Percentiles rank a stretch among this genome's conserved stretches.
phyloP scores from a whole-genome alignment of 2,888 invertebrate species.

The Agapostemon virescens region DNA sequence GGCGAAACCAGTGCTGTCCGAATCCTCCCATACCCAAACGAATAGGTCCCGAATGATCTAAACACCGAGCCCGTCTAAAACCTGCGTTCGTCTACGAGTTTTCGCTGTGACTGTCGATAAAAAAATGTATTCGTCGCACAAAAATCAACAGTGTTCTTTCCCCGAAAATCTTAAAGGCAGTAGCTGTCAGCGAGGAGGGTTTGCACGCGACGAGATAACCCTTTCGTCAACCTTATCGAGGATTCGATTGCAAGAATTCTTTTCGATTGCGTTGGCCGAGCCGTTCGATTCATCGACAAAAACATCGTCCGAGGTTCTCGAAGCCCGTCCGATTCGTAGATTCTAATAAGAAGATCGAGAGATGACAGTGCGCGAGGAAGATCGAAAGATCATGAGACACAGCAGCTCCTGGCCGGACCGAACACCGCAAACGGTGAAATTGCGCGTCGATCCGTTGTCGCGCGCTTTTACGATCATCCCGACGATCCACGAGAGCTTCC shows the following conservation, averaged over 20 bases:
- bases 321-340: background rate
- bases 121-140: slow-evolving; percentile 42
- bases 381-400: slow-evolving; percentile 69
- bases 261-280: background rate
- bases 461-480: slow-evolving; percentile 74
- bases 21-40: background rate
- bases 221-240: slow-evolving; percentile 16
- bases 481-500: slow-evolving; percentile 59
- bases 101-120: background rate
- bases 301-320: background rate
- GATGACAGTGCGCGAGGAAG: slow-evolving; percentile 61
- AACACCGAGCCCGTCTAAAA: background rate
- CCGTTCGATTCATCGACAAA: background rate
- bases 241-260: background rate
- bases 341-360: slow-evolving; percentile 28
- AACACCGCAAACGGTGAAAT: slow-evolving; percentile 69
- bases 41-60: background rate
- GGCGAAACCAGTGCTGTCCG: background rate
- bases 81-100: background rate
- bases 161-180: background rate
- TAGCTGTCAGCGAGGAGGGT: background rate
- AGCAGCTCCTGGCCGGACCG: slow-evolving; percentile 75
- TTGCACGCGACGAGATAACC: background rate
- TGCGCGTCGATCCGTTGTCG: slow-evolving; percentile 72
- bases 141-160: slow-evolving; percentile 14